These are phyloP conservation scores for Panorpa germanica DNA, from an alignment of 2,888 invertebrate genomes.

Conservation along the genomic window DNA sequence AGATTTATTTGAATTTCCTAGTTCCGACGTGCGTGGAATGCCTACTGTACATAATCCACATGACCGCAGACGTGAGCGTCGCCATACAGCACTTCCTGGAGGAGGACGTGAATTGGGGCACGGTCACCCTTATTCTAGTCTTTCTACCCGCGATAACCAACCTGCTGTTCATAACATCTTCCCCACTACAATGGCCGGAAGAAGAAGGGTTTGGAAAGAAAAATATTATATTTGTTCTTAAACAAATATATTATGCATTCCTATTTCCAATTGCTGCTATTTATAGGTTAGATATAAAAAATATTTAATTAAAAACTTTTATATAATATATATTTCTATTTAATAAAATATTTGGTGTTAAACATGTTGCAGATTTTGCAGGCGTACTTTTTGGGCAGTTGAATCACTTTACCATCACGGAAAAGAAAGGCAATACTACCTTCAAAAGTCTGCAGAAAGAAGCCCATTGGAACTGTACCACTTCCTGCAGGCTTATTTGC, in stretches of 20 bases:
- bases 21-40: slow-evolving; percentile 37
- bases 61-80: slow-evolving; percentile 46
- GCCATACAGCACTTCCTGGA: slow-evolving; percentile 41
- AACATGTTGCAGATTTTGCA: slow-evolving; percentile 35
- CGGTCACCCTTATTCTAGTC: slow-evolving; percentile 26
- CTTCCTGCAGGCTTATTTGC: slow-evolving; percentile 59
- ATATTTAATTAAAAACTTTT: neutral
- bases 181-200: slow-evolving; percentile 34
- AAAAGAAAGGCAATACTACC: slow-evolving; percentile 35
- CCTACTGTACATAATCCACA: slow-evolving; percentile 41
- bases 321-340: slow-evolving; percentile 2
- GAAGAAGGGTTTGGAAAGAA: slow-evolving; percentile 24
- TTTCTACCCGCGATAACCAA: slow-evolving; percentile 35
- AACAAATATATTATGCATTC: slow-evolving; percentile 29
- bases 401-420: slow-evolving; percentile 43
- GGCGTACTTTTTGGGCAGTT: slow-evolving; percentile 56
- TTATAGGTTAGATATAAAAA: slow-evolving; percentile 29
- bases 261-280: slow-evolving; percentile 40
- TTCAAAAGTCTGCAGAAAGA: slow-evolving; percentile 36
- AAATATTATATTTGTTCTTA: slow-evolving; percentile 26
- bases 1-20: slow-evolving; percentile 24
- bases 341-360: slow-evolving; percentile 3
- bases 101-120: slow-evolving; percentile 30
- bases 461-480: slow-evolving; percentile 58
- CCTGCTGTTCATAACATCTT: slow-evolving; percentile 35